phyloP scores from a whole-genome alignment of 2,888 invertebrate species.

The Desoria tigrina region DNA sequence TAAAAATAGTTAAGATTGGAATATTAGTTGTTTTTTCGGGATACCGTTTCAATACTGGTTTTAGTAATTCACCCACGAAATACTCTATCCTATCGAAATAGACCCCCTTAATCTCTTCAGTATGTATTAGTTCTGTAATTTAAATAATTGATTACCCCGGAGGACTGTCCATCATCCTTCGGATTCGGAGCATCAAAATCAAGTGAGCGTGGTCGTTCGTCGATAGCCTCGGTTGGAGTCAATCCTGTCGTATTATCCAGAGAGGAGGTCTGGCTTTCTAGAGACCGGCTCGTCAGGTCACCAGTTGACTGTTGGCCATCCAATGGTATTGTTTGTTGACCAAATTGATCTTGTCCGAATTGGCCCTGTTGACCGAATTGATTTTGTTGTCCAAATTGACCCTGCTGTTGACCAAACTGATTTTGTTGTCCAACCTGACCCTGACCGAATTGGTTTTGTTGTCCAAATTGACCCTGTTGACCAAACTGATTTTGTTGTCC shows the following conservation, averaged over 20 bases:
- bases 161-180: neutral
- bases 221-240: neutral
- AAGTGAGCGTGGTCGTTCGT: neutral
- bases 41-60: neutral
- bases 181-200: constrained; percentile 2
- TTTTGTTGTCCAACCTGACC: neutral
- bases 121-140: no score
- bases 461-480: neutral
- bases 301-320: neutral
- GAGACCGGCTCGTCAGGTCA: neutral
- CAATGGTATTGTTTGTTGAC: neutral
- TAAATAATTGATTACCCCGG: neutral
- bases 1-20: constrained; percentile 17
- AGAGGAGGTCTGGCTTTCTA: neutral
- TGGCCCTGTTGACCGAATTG: constrained; percentile 13
- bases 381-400: constrained; percentile 15
- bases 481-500: constrained; percentile 1
- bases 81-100: no score
- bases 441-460: constrained; percentile 4
- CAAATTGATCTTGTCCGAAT: constrained; percentile 4
- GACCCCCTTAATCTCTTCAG: no score
- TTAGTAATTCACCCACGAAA: no score
- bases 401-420: constrained; percentile 4
- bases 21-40: constrained; percentile 7
- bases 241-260: neutral